phyloP scores from a whole-genome alignment of 2,888 invertebrate genomes.

The Thymelicus acteon region DNA sequence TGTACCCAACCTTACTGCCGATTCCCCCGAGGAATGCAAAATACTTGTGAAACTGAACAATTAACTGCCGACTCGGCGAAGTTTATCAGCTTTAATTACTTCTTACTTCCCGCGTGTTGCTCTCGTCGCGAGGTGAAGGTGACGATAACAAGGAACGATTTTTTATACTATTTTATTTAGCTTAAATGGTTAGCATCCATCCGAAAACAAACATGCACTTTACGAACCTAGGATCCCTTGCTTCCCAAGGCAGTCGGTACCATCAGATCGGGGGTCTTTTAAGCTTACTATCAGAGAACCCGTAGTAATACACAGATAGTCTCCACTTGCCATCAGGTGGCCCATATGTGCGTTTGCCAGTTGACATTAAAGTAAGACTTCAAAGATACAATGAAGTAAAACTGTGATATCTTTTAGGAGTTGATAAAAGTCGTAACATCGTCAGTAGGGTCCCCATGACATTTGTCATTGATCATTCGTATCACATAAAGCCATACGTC shows the following conservation, averaged over 20 bases:
- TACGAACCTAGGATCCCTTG: not conserved
- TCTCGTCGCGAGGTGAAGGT: slow-evolving; percentile 6
- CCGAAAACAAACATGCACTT: too few species aligned
- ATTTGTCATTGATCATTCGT: not conserved
- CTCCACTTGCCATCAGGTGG: too few species aligned
- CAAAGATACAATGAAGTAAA: too few species aligned
- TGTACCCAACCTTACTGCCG: slow-evolving; percentile 7
- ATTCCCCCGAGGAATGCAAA: slow-evolving; percentile 36
- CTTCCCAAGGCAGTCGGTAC: too few species aligned
- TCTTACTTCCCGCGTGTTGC: slow-evolving; percentile 11
- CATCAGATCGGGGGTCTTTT: too few species aligned
- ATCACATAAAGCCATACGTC: not conserved
- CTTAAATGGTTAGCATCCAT: too few species aligned
- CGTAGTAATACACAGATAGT: too few species aligned
- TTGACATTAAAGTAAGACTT: too few species aligned
- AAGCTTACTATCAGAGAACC: too few species aligned
- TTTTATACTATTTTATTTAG: not conserved
- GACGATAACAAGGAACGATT: not conserved
- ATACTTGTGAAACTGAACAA: slow-evolving; percentile 37
- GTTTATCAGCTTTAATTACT: slow-evolving; percentile 36
- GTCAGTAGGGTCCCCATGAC: not conserved
- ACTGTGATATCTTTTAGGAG: too few species aligned
- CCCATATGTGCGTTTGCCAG: too few species aligned
- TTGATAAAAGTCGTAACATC: too few species aligned
- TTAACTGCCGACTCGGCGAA: slow-evolving; percentile 34